Evolutionary conservation across 2,888 invertebrate genomes (phyloP).

Genomic region (Busseola fusca): DNA sequence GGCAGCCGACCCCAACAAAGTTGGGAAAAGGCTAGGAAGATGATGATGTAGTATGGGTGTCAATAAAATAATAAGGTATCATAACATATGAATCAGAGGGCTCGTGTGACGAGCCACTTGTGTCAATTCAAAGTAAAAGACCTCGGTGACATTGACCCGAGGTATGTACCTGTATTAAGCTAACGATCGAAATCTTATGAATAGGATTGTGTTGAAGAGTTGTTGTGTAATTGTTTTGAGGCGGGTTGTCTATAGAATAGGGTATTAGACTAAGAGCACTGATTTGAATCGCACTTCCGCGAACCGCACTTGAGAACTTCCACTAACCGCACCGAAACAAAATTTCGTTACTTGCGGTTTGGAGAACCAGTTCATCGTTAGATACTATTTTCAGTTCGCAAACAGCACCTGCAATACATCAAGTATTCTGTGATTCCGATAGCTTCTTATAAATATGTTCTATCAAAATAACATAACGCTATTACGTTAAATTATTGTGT

Average conservation of each 20-base stretch:
- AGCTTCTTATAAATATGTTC: not conserved
- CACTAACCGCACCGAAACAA: too few relatives aligned
- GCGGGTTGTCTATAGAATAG: constrained; percentile 3
- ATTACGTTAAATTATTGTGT: not conserved
- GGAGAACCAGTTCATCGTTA: too few relatives aligned
- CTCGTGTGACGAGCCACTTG: not conserved
- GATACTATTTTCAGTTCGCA: too few relatives aligned
- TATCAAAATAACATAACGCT: not conserved
- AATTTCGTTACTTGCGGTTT: too few relatives aligned
- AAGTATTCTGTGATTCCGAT: too few relatives aligned
- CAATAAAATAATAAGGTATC: not conserved
- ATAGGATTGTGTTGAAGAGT: constrained; percentile 7
- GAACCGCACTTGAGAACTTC: too few relatives aligned
- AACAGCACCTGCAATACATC: too few relatives aligned
- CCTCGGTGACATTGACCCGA: not conserved
- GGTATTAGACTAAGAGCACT: too few relatives aligned
- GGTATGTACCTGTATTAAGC: constrained; percentile 6
- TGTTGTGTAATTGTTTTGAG: constrained; percentile 11
- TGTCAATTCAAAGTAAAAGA: constrained; percentile 14
- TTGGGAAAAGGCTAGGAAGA: too few relatives aligned
- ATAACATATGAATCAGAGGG: not conserved
- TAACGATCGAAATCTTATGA: constrained; percentile 21
- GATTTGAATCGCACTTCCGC: too few relatives aligned
- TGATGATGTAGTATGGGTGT: too few relatives aligned
- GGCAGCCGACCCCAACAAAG: too few relatives aligned